Conservation (phyloP, 2,113 vertebrate genomes). For the Rattus norvegicus region GRCr8 NC_086023.1:92489501-92490000, state of each 20-base stretch:
- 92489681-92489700: constrained; percentile 11
- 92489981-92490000: constrained; percentile 11
- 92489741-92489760: constrained; percentile 44
- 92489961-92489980: constrained; percentile 30
- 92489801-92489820: constrained; percentile 41
- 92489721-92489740: not conserved
- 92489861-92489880: constrained; percentile 27
- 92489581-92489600: not conserved
- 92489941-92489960: constrained; percentile 38
- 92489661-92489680: not conserved
- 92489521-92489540: not conserved
- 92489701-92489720: not conserved
- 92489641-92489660: not conserved
- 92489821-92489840: constrained; percentile 41
- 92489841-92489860: not conserved
- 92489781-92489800: not conserved
- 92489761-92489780: not conserved
- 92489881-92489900: constrained; percentile 35
- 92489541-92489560: not conserved
- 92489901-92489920: not conserved
- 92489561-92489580: not conserved
- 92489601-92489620: not conserved
- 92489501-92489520: not conserved
- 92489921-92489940: constrained; percentile 13
- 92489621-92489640: not conserved